A percentile compares a stretch with the other conserved stretches of the same genome.
These are phyloP conservation scores for Chirona hameri DNA, from an alignment of 2,888 invertebrate species.

Conservation along the genomic window DNA sequence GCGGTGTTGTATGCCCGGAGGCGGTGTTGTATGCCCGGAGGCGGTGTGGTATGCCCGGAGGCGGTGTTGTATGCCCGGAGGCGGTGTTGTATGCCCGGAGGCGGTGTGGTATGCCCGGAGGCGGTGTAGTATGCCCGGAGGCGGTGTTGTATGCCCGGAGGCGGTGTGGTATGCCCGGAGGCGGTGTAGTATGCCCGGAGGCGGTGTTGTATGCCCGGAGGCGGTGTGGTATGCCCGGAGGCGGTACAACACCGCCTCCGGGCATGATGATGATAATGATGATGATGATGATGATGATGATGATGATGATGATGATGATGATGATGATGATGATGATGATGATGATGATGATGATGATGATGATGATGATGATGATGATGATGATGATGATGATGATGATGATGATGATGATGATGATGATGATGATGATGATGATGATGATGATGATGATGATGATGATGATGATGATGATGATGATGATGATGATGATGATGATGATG, in stretches of 20 bases:
- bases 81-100: too few relatives aligned
- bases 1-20: too few relatives aligned
- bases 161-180: too few relatives aligned
- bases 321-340: constrained; percentile 7
- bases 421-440: constrained; percentile 22
- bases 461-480: neutral
- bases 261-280: neutral
- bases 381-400: constrained; percentile 22
- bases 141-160: too few relatives aligned
- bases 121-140: too few relatives aligned
- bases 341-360: constrained; percentile 22
- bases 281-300: neutral
- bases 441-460: constrained; percentile 22
- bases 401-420: constrained; percentile 22
- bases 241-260: neutral
- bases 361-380: constrained; percentile 22
- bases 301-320: neutral
- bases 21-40: too few relatives aligned
- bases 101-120: too few relatives aligned
- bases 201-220: too few relatives aligned
- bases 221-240: too few relatives aligned
- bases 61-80: too few relatives aligned
- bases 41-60: too few relatives aligned
- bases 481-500: neutral
- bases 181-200: too few relatives aligned